phyloP scores from a whole-genome alignment of 2,797 vertebrate genomes.

The Rhadinocentrus ornatus region DNA sequence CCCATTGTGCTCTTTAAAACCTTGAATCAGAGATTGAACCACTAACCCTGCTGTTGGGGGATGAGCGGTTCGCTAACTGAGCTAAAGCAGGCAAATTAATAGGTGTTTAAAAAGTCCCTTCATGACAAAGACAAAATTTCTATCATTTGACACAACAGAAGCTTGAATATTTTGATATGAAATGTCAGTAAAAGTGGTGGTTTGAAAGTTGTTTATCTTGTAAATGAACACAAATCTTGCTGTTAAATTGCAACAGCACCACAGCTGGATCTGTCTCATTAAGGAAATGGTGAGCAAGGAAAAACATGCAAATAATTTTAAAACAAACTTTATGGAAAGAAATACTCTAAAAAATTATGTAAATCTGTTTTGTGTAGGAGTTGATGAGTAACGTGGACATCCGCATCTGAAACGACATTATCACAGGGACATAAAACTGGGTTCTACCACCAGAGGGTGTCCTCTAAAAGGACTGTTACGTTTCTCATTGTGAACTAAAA shows the following conservation, averaged over 20 bases:
- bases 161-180: too few relatives aligned
- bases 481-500: background rate
- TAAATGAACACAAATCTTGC: too few relatives aligned
- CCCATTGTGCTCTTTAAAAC: background rate
- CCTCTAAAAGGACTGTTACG: background rate
- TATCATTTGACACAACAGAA: too few relatives aligned
- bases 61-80: background rate
- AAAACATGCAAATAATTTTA: background rate
- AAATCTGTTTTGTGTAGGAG: background rate
- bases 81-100: too few relatives aligned
- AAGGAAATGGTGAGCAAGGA: background rate
- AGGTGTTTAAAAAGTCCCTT: too few relatives aligned
- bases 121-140: too few relatives aligned
- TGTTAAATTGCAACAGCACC: too few relatives aligned
- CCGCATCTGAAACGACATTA: too few relatives aligned
- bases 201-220: background rate
- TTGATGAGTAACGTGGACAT: background rate
- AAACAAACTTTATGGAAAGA: background rate
- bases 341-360: background rate
- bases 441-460: background rate
- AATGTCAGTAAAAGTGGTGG: too few relatives aligned
- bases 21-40: background rate
- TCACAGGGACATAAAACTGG: too few relatives aligned
- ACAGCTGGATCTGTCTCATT: background rate
- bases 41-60: too few relatives aligned